Evolutionary conservation across 2,888 invertebrate species (phyloP).

Genomic region (Petrolisthes manimaculis): DNA sequence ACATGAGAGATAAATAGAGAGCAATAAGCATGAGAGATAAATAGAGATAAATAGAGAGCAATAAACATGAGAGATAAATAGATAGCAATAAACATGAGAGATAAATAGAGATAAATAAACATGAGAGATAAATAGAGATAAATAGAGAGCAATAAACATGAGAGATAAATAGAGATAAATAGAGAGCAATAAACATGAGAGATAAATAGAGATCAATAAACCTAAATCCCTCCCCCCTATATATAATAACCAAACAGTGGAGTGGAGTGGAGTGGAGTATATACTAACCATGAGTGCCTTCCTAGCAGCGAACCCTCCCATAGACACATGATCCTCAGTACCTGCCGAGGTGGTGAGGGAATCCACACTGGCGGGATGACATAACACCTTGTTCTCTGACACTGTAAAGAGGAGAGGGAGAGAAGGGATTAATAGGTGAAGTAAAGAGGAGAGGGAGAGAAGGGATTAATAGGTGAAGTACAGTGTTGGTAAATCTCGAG

Average conservation of each 20-base stretch:
- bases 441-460: not conserved
- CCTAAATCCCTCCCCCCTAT: not conserved
- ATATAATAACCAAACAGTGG: not conserved
- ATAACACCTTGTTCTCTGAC: slow-evolving; percentile 79
- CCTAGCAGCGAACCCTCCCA: slow-evolving; percentile 78
- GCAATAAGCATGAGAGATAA: too few species aligned
- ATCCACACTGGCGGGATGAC: slow-evolving; percentile 79
- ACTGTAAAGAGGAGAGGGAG: slow-evolving; percentile 70
- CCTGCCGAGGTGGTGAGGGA: slow-evolving; percentile 78
- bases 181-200: not conserved
- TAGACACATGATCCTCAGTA: slow-evolving; percentile 80
- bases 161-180: too few species aligned
- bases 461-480: too few species aligned
- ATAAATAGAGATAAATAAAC: too few species aligned
- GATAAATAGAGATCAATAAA: not conserved
- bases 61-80: too few species aligned
- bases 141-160: too few species aligned
- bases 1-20: too few species aligned
- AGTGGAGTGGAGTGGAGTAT: not conserved
- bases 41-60: too few species aligned
- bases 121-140: too few species aligned
- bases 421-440: not conserved
- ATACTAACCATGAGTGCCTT: slow-evolving; percentile 75
- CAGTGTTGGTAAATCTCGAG: too few species aligned
- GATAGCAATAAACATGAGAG: too few species aligned